Conservation (phyloP, 1,140 invertebrate species). For the Papilio machaon region DNA sequence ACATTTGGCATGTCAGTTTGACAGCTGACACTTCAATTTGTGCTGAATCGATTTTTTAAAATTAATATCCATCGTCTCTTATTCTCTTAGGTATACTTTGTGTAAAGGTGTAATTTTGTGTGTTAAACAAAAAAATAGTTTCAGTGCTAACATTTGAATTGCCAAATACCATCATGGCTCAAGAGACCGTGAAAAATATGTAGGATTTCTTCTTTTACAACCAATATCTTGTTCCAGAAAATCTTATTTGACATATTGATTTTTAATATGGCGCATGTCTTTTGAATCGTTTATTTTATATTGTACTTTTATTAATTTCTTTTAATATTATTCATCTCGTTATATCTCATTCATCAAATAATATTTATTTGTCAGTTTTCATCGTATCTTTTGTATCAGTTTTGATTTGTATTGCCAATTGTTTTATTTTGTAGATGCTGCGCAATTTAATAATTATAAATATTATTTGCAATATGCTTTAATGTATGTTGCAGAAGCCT, state of each 20-base stretch:
- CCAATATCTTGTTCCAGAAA: not conserved
- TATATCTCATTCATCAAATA: not conserved
- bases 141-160: not conserved
- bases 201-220: not conserved
- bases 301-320: not conserved
- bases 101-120: not conserved
- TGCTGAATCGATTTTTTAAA: not conserved
- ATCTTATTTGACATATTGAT: not conserved
- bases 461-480: not conserved
- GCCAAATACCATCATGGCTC: not conserved
- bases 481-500: slow-evolving; percentile 54
- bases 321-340: not conserved
- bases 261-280: not conserved
- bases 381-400: not conserved
- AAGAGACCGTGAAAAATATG: not conserved
- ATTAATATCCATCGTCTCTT: not conserved
- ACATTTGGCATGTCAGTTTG: not conserved
- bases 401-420: not conserved
- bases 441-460: not conserved
- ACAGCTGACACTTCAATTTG: not conserved
- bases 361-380: not conserved
- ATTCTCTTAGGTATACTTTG: not conserved
- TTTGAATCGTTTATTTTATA: not conserved
- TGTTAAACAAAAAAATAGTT: not conserved
- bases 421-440: not conserved